Percentiles rank a stretch among this genome's conserved stretches.
phyloP scores from a whole-genome alignment of 2,888 invertebrate species.

The Callosobruchus maculatus region DNA sequence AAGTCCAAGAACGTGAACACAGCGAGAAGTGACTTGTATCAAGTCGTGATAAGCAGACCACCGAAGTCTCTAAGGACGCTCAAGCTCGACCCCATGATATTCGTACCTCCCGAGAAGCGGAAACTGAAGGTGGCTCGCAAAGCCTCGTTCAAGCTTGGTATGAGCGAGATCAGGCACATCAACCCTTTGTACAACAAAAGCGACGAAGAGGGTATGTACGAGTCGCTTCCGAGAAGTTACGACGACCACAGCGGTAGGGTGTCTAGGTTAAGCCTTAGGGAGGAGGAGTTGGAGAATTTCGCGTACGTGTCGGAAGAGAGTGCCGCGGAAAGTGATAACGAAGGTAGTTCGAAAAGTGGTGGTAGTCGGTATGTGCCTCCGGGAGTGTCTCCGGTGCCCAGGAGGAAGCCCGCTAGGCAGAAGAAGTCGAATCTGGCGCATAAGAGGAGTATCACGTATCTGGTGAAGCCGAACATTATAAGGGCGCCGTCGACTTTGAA shows the following conservation, averaged over 20 bases:
- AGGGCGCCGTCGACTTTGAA: conserved; percentile 52
- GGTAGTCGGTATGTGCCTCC: conserved; percentile 42
- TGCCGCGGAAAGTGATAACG: conserved; percentile 11
- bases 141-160: conserved; percentile 44
- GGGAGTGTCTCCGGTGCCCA: conserved; percentile 48
- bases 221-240: conserved; percentile 52
- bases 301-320: conserved; percentile 32
- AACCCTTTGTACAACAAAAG: conserved; percentile 43
- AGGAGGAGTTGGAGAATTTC: conserved; percentile 38
- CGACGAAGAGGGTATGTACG: conserved; percentile 52
- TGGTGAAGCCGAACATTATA: conserved; percentile 51
- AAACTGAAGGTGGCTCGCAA: conserved; percentile 44
- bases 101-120: conserved; percentile 62
- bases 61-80: conserved; percentile 48
- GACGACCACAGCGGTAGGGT: conserved; percentile 40
- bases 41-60: conserved; percentile 53
- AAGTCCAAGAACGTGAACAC: conserved; percentile 31
- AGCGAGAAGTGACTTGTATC: conserved; percentile 48
- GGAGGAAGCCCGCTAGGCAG: conserved; percentile 46
- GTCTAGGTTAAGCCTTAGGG: conserved; percentile 38
- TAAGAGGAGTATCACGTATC: conserved; percentile 50
- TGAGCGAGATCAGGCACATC: conserved; percentile 53
- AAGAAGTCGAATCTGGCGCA: conserved; percentile 47
- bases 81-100: conserved; percentile 58
- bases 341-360: conserved; percentile 27